A percentile compares a stretch with the other conserved stretches of the same genome.
Conservation (phyloP, 1,140 invertebrate species). For the Maconellicoccus hirsutus region DNA sequence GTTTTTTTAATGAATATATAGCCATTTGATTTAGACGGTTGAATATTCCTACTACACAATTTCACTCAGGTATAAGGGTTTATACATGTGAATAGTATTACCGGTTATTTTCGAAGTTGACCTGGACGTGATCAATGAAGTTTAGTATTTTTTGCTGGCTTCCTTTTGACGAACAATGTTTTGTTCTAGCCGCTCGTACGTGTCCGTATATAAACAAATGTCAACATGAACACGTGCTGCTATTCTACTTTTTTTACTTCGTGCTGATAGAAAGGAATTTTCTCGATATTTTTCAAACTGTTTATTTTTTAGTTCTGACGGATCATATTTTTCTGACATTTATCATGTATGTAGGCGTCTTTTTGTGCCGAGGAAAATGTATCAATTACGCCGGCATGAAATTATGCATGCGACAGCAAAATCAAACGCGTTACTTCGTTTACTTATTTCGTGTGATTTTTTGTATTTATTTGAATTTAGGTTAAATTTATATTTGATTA, state of each 20-base stretch:
- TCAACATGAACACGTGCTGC: neutral
- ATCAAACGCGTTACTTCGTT: no score
- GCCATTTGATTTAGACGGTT: neutral
- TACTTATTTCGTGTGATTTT: no score
- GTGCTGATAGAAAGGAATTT: neutral
- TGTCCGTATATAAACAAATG: slow-evolving; percentile 5
- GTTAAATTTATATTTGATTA: no score
- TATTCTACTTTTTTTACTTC: neutral
- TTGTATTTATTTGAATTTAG: no score
- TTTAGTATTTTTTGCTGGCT: neutral
- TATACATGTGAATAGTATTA: neutral
- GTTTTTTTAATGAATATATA: neutral
- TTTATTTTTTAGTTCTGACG: slow-evolving; percentile 5
- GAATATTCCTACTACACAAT: no score
- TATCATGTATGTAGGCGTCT: neutral
- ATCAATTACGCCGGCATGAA: no score
- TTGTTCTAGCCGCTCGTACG: neutral
- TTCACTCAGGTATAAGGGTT: no score
- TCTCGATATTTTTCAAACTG: neutral
- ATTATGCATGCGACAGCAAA: no score
- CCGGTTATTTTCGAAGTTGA: neutral
- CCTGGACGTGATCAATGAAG: neutral
- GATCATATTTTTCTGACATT: neutral
- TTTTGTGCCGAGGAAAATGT: no score
- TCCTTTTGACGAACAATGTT: neutral